Base-by-base conservation (phyloP, 2,888 invertebrate species). In the Chesias legatella region DNA sequence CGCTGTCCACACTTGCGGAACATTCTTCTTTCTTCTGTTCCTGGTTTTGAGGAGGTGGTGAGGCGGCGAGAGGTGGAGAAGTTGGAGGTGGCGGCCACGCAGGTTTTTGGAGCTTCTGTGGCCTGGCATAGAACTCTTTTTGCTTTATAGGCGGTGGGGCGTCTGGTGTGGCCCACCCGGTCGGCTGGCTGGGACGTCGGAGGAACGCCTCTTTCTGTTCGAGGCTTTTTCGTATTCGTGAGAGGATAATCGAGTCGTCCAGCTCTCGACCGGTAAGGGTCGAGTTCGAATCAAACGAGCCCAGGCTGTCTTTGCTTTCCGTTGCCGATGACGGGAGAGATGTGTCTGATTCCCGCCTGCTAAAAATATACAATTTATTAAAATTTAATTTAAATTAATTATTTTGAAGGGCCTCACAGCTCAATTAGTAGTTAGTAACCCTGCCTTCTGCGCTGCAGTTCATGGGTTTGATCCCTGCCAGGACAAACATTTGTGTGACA, bases 151-250 rank as follows among this genome's bases (percentile, higher is more conserved):
- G 80, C 27, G 82, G 71, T 43, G 81, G 78, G 36, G 78, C 83
- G 32, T 89, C 89, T 1, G 88, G 89, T 21, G 84, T 81, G 53
- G 84, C 88, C 90, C 89, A 91, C 38, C 90, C 91, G 38, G 88
- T 90, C 11, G 93, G 92, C 62, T 92, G 90, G 72, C 89, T 92
- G 61, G 94, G 94, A 55, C 94, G 90, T 69, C 93, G 91, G 43
- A 97, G 89, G 78, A 97, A 97, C 63, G 96, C 96, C 73, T 96
- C 96, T 75, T 96, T 96, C 70, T 96, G 95, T 70, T 96, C 95
- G 63, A 95, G 92, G 67, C 94, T 95, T 74, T 94, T 94, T 56
- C 94, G 91, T 72, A 95, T 89, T 80, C 94, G 91, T 52, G 92
- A 92, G 89, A 95, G 92, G 62, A 92, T 91, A 30, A 92, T 89